phyloP scores from a whole-genome alignment of 2,797 vertebrate genomes.

The Argentina silus region DNA sequence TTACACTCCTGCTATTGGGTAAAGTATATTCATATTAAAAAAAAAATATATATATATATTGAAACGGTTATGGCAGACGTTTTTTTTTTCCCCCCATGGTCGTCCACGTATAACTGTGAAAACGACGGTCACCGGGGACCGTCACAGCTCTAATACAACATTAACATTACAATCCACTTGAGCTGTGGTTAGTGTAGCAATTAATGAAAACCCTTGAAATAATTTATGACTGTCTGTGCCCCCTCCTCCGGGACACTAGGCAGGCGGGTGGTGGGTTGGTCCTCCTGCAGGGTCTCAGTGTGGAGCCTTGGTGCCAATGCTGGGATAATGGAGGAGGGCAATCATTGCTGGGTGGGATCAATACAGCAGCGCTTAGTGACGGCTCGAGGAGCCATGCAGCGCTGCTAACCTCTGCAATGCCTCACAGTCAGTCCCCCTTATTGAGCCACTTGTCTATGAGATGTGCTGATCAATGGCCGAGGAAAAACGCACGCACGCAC shows the following conservation, averaged over 20 bases:
- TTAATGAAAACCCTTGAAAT: neutral
- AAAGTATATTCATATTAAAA: no score
- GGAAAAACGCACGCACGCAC: neutral
- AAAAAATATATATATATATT: no score
- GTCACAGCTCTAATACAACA: no score
- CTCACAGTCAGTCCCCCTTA: conserved; percentile 48
- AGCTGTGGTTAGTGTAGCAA: neutral
- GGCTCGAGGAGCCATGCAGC: conserved; percentile 45
- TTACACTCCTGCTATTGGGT: no score
- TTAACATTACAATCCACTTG: no score
- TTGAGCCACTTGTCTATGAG: conserved; percentile 21
- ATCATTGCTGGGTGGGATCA: conserved; percentile 59
- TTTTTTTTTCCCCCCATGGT: no score
- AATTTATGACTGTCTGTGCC: conserved; percentile 15
- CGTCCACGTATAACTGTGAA: no score
- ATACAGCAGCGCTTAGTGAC: conserved; percentile 47
- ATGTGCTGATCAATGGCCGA: neutral
- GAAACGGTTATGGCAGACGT: no score
- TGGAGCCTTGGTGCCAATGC: conserved; percentile 35
- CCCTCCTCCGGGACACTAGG: conserved; percentile 15
- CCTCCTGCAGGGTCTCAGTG: conserved; percentile 37
- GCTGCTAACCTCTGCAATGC: conserved; percentile 55
- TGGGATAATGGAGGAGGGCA: conserved; percentile 57
- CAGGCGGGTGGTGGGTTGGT: conserved; percentile 17
- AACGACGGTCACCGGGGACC: no score